Percentiles rank a stretch among this genome's conserved stretches.
phyloP scores from a whole-genome alignment of 2,113 vertebrate genomes.

The Zosterops borbonicus region DNA sequence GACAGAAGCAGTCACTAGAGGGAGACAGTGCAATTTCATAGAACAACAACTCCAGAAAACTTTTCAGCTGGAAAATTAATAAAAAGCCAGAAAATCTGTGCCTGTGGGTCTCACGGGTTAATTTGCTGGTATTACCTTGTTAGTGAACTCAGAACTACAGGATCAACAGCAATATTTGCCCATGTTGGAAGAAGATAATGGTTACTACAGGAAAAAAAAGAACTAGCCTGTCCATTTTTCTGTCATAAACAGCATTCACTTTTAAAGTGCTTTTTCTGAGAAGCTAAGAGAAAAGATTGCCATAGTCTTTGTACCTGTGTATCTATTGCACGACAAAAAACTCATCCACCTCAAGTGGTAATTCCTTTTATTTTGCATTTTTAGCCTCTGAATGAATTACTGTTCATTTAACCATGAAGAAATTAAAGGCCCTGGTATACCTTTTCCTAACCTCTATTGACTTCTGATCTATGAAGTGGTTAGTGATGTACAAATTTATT shows the following conservation, averaged over 20 bases:
- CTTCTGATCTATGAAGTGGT: background rate
- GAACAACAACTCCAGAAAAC: background rate
- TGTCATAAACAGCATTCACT: background rate
- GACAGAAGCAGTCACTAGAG: conserved; percentile 33
- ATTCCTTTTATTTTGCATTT: background rate
- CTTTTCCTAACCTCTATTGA: background rate
- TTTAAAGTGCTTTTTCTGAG: background rate
- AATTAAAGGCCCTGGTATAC: background rate
- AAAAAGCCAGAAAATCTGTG: background rate
- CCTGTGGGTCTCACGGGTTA: background rate
- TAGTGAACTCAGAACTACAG: background rate
- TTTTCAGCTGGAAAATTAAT: background rate
- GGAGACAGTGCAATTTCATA: conserved; percentile 28
- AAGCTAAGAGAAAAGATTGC: background rate
- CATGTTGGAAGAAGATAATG: background rate
- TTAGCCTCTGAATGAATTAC: background rate
- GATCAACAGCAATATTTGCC: background rate
- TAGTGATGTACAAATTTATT: background rate
- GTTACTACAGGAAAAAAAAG: background rate
- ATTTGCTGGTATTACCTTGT: background rate
- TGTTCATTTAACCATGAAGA: background rate
- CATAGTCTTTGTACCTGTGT: background rate
- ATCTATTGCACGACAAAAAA: background rate
- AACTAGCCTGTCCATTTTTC: background rate
- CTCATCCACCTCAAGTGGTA: background rate